Conservation (phyloP, 2,888 invertebrate species). For the Teleogryllus oceanicus region DNA sequence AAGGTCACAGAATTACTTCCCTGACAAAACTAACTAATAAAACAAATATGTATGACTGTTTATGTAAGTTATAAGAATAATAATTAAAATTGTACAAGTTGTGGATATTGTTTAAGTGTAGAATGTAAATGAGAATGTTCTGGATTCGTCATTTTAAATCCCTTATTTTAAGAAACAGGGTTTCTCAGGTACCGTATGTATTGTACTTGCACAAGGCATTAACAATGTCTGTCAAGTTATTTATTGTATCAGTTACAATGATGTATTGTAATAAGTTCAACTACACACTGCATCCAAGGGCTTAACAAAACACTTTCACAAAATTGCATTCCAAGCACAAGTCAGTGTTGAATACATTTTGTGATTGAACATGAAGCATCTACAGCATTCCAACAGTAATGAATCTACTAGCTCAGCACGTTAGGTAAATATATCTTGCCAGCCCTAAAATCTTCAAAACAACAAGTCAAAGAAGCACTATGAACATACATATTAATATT, state of each 20-base stretch:
- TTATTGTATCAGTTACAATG: no score
- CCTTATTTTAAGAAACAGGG: no score
- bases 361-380: slow-evolving; percentile 28
- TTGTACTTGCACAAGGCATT: no score
- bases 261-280: not conserved
- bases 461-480: not conserved
- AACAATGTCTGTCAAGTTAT: no score
- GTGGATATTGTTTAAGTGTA: no score
- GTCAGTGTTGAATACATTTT: not conserved
- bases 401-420: slow-evolving; percentile 1
- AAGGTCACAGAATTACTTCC: slow-evolving; percentile 19
- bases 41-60: not conserved
- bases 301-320: not conserved
- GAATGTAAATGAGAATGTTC: no score
- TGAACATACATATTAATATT: not conserved
- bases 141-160: no score
- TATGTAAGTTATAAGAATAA: not conserved
- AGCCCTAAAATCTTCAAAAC: not conserved
- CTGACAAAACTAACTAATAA: not conserved
- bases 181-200: no score
- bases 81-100: no score
- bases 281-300: not conserved
- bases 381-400: slow-evolving; percentile 28
- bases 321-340: slow-evolving; percentile 23
- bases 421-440: not conserved